phyloP scores from a whole-genome alignment of 2,113 vertebrate species.

The Ancistrus triradiatus region DNA sequence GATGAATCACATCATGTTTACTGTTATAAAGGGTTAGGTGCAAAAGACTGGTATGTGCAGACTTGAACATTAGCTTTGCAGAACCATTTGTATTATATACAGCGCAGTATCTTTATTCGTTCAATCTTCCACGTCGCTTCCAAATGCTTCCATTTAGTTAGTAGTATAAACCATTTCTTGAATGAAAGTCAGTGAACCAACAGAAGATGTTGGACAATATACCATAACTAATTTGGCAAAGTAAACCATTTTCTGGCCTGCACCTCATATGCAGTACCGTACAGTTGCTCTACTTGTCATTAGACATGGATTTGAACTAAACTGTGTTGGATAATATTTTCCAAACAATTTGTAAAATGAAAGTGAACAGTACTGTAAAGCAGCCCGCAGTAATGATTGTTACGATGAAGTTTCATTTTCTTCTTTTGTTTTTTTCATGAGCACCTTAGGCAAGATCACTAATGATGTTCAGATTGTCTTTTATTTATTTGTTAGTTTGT shows the following conservation, averaged over 20 bases:
- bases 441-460: constrained; percentile 8
- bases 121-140: constrained; percentile 1
- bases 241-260: neutral
- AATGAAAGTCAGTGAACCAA: neutral
- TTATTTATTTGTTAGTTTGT: neutral
- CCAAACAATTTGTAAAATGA: neutral
- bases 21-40: neutral
- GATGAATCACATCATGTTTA: constrained; percentile 1
- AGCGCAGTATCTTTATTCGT: neutral
- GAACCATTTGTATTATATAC: neutral
- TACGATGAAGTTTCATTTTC: too few relatives aligned
- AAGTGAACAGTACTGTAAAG: neutral
- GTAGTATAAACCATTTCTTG: neutral
- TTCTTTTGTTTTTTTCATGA: neutral
- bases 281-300: neutral
- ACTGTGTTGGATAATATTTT: neutral
- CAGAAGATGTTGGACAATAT: too few relatives aligned
- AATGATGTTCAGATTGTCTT: neutral
- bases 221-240: neutral
- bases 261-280: neutral
- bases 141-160: constrained; percentile 26
- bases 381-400: too few relatives aligned
- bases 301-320: neutral
- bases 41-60: neutral
- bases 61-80: neutral